A percentile compares a stretch with the other conserved stretches of the same genome.
These are phyloP conservation scores for Anas georgica DNA, from an alignment of 2,797 vertebrate species.

Conservation along the genomic window DNA sequence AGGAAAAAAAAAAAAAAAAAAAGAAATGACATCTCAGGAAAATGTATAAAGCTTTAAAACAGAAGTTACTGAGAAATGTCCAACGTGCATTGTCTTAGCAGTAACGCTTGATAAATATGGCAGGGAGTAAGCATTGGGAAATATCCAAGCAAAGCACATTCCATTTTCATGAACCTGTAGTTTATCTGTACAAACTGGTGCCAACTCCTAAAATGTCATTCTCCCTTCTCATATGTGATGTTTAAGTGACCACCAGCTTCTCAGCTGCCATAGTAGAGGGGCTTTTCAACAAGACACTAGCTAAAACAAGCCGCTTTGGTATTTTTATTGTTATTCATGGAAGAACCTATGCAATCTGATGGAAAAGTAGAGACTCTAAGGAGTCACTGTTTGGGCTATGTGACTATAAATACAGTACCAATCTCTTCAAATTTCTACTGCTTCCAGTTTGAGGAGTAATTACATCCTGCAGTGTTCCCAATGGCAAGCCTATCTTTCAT, in stretches of 20 bases:
- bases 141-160: not conserved
- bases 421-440: not conserved
- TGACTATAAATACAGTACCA: accelerated
- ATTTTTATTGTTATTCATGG: not conserved
- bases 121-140: not conserved
- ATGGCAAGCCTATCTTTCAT: not conserved
- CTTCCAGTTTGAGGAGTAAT: not conserved
- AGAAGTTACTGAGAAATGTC: not conserved
- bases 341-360: not conserved
- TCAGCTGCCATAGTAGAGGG: not conserved
- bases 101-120: not conserved
- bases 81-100: no score
- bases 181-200: not conserved
- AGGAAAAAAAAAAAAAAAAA: not conserved
- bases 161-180: not conserved
- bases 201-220: not conserved
- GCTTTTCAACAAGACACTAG: not conserved
- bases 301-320: not conserved
- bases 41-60: not conserved
- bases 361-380: not conserved
- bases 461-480: not conserved
- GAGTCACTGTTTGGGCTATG: not conserved
- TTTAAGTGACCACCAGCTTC: not conserved
- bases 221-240: not conserved
- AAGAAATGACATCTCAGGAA: not conserved